Conservation (phyloP, 2,113 vertebrate genomes). For the Dipodomys spectabilis region DNA sequence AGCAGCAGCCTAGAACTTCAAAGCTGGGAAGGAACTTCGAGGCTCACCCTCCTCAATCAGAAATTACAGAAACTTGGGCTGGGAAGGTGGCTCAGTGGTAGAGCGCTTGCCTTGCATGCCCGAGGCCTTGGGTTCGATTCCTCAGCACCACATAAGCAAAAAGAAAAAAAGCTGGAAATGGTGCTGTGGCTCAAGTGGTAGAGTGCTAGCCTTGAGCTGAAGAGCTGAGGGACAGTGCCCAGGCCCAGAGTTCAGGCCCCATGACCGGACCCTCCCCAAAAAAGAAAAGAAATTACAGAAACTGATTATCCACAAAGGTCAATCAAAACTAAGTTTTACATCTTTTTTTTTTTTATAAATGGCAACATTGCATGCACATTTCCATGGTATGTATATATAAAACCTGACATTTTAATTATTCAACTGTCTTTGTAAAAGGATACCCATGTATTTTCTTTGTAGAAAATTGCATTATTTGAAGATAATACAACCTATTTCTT, state of each 20-base stretch:
- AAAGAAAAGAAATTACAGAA: slow-evolving; percentile 33
- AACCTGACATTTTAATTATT: neutral
- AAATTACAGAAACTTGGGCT: slow-evolving; percentile 36
- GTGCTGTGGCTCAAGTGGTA: too few relatives aligned
- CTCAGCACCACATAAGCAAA: too few relatives aligned
- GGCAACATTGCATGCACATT: neutral
- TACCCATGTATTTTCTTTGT: neutral
- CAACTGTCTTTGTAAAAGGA: neutral
- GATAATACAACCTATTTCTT: neutral
- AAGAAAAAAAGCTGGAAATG: too few relatives aligned
- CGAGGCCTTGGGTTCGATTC: too few relatives aligned
- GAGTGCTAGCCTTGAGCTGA: too few relatives aligned
- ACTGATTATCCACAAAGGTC: neutral
- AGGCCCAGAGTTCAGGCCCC: too few relatives aligned
- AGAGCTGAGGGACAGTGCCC: too few relatives aligned
- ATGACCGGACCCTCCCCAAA: too few relatives aligned
- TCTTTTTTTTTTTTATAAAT: neutral
- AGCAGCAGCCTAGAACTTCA: slow-evolving; percentile 1
- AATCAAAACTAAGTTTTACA: neutral
- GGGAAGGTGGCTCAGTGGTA: too few relatives aligned
- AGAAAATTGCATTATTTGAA: neutral
- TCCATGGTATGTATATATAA: neutral
- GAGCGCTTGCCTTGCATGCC: too few relatives aligned
- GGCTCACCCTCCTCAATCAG: neutral
- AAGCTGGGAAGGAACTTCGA: neutral